Percentiles rank a stretch among this genome's conserved stretches.
phyloP scores from a whole-genome alignment of 2,888 invertebrate species.

The Zygogramma bicolorata region DNA sequence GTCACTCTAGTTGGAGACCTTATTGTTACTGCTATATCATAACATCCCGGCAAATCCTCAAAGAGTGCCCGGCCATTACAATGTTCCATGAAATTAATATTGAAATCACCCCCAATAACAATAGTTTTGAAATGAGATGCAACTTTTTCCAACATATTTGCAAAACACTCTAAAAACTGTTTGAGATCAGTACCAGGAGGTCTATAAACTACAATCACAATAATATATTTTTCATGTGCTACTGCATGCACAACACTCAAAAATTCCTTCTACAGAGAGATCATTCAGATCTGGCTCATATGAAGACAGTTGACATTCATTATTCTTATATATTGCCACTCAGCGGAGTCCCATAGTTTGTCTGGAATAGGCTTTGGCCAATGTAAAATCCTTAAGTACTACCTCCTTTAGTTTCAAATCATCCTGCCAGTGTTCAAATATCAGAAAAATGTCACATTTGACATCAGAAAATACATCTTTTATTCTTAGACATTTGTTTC shows the following conservation, averaged over 20 bases:
- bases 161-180: background rate
- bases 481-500: background rate
- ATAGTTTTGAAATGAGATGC: background rate
- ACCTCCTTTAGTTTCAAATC: background rate
- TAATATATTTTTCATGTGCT: background rate
- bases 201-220: background rate
- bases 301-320: background rate
- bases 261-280: background rate
- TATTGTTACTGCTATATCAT: too few relatives aligned
- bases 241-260: background rate
- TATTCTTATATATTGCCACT: background rate
- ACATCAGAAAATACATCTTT: background rate
- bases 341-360: background rate
- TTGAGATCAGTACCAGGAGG: background rate
- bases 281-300: background rate
- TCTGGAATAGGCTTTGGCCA: background rate
- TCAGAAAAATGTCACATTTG: background rate
- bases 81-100: background rate
- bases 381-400: background rate
- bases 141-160: constrained; percentile 10
- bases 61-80: background rate
- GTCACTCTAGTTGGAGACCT: too few relatives aligned
- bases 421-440: background rate
- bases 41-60: too few relatives aligned
- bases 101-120: constrained; percentile 14